These are phyloP conservation scores for Galeopsomyia nigrocyanea DNA, from an alignment of 2,888 invertebrate species.

Conservation along the genomic window DNA sequence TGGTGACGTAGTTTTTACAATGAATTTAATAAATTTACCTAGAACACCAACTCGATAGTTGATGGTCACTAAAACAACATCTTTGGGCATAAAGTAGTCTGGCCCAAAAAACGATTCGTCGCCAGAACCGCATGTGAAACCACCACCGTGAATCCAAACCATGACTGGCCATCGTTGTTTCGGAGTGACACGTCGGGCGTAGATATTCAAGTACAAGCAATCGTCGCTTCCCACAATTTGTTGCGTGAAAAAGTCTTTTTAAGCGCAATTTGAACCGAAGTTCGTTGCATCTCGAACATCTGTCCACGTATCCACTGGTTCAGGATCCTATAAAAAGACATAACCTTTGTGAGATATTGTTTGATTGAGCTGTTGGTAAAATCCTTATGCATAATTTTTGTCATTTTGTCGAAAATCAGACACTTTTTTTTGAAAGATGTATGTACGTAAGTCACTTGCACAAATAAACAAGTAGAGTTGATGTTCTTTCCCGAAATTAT, in stretches of 20 bases:
- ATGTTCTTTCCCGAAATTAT: too few relatives aligned
- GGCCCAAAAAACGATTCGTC: conserved; percentile 55
- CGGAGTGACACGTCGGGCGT: conserved; percentile 44
- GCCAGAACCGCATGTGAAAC: conserved; percentile 53
- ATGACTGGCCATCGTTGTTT: conserved; percentile 52
- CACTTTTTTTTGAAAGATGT: too few relatives aligned
- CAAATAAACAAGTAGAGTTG: too few relatives aligned
- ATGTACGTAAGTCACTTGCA: too few relatives aligned
- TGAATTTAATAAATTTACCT: conserved; percentile 51
- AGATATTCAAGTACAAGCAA: conserved; percentile 62
- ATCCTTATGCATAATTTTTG: conserved; percentile 50
- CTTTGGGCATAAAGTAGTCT: conserved; percentile 59
- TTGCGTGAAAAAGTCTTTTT: conserved; percentile 7
- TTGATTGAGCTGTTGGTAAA: too few relatives aligned
- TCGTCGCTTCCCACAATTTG: conserved; percentile 57
- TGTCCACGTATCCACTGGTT: conserved; percentile 66
- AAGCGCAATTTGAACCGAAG: conserved; percentile 50
- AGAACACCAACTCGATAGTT: conserved; percentile 61
- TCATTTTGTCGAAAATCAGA: neutral
- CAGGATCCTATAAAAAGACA: conserved; percentile 62
- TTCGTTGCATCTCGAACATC: conserved; percentile 57
- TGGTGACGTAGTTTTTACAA: neutral
- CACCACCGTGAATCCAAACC: conserved; percentile 62
- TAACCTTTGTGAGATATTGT: too few relatives aligned
- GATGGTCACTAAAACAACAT: conserved; percentile 59